Conservation (phyloP, 2,113 vertebrate genomes). For the Sinocyclocheilus anshuiensis region DNA sequence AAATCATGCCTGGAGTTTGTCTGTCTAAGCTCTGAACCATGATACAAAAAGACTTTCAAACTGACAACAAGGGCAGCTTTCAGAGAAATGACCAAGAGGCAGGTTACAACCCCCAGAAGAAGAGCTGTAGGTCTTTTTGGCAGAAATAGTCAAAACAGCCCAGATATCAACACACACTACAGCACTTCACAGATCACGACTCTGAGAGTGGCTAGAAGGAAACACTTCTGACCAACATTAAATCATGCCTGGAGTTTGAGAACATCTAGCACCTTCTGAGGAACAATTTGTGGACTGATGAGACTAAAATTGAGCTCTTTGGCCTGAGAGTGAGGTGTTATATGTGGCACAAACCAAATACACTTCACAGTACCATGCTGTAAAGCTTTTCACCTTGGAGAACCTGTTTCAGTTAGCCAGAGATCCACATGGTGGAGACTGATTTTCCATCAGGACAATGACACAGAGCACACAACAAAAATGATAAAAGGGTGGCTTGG, state of each 20-base stretch:
- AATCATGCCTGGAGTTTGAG: constrained; percentile 12
- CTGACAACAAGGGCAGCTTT: neutral
- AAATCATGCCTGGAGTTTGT: constrained; percentile 1
- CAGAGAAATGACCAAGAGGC: neutral
- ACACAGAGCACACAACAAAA: neutral
- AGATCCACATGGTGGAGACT: neutral
- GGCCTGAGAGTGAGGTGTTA: neutral
- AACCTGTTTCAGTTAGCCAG: neutral
- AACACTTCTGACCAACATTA: neutral
- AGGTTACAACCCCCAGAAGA: constrained; percentile 3
- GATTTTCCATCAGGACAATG: constrained; percentile 4
- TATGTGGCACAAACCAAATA: neutral
- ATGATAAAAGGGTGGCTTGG: neutral
- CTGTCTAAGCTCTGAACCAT: neutral
- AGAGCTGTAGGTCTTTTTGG: neutral
- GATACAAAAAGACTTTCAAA: neutral
- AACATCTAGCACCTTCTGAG: constrained; percentile 9
- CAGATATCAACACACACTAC: neutral
- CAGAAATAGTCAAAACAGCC: constrained; percentile 3
- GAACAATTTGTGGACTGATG: neutral
- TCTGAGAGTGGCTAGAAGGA: neutral
- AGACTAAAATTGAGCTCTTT: neutral
- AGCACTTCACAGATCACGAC: neutral
- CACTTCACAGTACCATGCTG: neutral
- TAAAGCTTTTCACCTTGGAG: neutral